Conservation (phyloP, 2,888 invertebrate genomes). For the Ophion ellenae region DNA sequence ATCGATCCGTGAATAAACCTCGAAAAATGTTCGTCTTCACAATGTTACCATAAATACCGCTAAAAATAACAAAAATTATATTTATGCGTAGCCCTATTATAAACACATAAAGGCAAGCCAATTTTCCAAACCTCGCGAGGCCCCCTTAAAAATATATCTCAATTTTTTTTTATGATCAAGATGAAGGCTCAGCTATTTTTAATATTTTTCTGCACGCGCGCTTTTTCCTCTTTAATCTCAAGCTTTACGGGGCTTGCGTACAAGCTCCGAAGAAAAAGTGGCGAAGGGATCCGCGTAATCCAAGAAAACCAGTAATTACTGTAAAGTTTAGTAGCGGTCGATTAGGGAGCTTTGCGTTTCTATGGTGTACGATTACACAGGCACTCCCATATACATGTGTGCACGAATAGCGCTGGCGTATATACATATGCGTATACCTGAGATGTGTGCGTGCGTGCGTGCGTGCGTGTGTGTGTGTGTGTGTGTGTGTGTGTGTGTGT, state of each 20-base stretch:
- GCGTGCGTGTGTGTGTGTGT: neutral
- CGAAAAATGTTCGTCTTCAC: no score
- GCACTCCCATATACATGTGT: constrained; percentile 2
- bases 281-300: constrained; percentile 7
- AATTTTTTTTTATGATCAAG: neutral
- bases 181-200: neutral
- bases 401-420: neutral
- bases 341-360: constrained; percentile 62
- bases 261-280: constrained; percentile 1
- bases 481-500: neutral
- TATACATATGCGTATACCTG: neutral
- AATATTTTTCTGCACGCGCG: neutral
- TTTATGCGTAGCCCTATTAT: neutral
- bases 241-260: constrained; percentile 2
- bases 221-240: constrained; percentile 26
- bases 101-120: no score
- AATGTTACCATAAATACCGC: no score
- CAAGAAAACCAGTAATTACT: constrained; percentile 68
- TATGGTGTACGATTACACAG: constrained; percentile 17
- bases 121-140: no score
- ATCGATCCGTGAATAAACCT: no score
- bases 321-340: constrained; percentile 65
- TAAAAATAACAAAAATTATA: neutral
- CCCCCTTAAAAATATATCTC: no score
- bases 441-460: neutral